These are phyloP conservation scores for Agelastica alni DNA, from an alignment of 2,888 invertebrate genomes.

Conservation along the genomic window DNA sequence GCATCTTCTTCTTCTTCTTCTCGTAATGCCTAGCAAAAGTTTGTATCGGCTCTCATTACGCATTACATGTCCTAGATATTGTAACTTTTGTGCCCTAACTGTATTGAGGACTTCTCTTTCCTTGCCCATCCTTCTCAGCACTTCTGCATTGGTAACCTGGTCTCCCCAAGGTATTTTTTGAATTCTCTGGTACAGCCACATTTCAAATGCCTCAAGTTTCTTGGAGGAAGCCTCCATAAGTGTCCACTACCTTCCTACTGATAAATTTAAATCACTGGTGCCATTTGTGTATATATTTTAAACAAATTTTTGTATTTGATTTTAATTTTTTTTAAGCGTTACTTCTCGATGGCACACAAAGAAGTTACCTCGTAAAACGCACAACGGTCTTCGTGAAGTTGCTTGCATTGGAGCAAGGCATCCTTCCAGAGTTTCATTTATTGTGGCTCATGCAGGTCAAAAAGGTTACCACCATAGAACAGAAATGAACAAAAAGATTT, in stretches of 20 bases:
- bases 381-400: conserved; percentile 99
- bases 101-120: too few species aligned
- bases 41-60: too few species aligned
- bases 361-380: conserved; percentile 99
- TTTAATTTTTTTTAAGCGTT: conserved; percentile 80
- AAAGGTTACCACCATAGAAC: conserved; percentile 99
- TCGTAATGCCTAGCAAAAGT: too few species aligned
- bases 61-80: too few species aligned
- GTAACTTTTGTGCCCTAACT: too few species aligned
- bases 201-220: too few species aligned
- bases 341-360: conserved; percentile 99
- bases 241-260: conserved; percentile 72
- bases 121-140: too few species aligned
- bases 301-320: conserved; percentile 6
- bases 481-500: conserved; percentile 99
- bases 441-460: conserved; percentile 99
- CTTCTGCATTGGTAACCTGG: too few species aligned
- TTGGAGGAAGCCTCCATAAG: conserved; percentile 60
- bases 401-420: conserved; percentile 99
- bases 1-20: too few species aligned
- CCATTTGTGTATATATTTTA: not conserved
- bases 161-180: too few species aligned
- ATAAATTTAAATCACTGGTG: conserved; percentile 35
- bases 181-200: too few species aligned
- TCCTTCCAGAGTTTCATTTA: conserved; percentile 98